These are phyloP conservation scores for Mionectes olivaceus DNA, from an alignment of 2,797 vertebrate genomes.

Conservation along the genomic window DNA sequence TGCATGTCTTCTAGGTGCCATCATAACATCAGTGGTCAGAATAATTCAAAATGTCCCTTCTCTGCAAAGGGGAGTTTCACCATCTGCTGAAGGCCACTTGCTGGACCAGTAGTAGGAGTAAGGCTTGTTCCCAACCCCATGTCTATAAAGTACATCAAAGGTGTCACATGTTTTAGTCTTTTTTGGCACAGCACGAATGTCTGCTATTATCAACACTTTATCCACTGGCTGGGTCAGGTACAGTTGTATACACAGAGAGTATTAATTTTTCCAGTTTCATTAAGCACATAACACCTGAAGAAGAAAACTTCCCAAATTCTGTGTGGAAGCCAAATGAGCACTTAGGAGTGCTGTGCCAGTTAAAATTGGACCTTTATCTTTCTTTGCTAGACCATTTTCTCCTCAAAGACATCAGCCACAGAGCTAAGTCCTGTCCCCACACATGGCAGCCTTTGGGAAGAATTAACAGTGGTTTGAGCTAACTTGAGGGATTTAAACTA, in stretches of 20 bases:
- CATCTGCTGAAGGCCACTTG: not conserved
- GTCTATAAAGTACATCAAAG: not conserved
- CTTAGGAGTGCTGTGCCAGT: not conserved
- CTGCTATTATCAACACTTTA: not conserved
- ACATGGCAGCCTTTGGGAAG: not conserved
- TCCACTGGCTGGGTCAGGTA: not conserved
- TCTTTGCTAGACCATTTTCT: not conserved
- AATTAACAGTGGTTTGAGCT: not conserved
- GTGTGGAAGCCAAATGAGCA: not conserved
- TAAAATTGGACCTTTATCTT: not conserved
- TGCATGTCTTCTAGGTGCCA: not conserved
- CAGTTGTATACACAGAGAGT: not conserved
- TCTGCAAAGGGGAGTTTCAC: not conserved
- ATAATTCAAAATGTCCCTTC: not conserved
- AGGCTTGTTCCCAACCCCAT: accelerated
- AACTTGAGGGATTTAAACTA: not conserved
- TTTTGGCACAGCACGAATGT: not conserved
- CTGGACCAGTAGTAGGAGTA: not conserved
- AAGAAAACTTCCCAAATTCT: not conserved
- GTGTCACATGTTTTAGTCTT: not conserved
- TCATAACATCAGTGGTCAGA: not conserved
- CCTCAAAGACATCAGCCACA: not conserved
- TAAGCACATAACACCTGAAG: not conserved
- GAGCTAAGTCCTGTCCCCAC: not conserved
- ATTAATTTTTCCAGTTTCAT: not conserved